Evolutionary conservation across 2,797 vertebrate genomes (phyloP).

Genomic region (Hippoglossus hippoglossus): DNA sequence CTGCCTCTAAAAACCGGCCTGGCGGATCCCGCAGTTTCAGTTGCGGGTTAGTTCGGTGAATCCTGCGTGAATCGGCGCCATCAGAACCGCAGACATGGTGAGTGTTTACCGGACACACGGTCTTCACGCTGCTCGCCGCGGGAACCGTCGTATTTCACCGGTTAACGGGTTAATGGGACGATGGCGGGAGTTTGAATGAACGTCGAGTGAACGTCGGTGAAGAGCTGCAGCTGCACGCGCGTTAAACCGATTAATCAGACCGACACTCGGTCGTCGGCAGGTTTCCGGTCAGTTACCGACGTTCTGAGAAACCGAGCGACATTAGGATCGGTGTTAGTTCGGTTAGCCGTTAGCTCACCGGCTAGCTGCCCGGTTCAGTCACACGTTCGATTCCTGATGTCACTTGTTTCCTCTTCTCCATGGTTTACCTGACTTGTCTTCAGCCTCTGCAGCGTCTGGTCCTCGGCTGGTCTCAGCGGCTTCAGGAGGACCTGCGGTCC

Average conservation of each 20-base stretch:
- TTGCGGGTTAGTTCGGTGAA: slow-evolving; percentile 76
- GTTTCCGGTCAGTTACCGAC: too few species aligned
- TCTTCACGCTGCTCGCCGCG: fast-evolving
- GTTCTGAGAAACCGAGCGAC: too few species aligned
- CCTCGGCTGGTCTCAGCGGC: too few species aligned
- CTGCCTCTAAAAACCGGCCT: slow-evolving; percentile 63
- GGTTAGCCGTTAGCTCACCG: background rate
- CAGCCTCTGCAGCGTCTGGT: too few species aligned
- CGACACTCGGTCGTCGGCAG: too few species aligned
- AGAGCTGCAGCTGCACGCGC: fast-evolving
- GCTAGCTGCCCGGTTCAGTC: background rate
- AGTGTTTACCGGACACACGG: slow-evolving; percentile 10
- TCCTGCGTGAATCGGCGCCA: slow-evolving; percentile 83
- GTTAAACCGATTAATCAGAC: fast-evolving
- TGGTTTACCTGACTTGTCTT: too few species aligned
- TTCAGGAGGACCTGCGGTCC: too few species aligned
- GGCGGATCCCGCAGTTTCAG: slow-evolving; percentile 74
- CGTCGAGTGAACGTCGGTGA: slow-evolving; percentile 36
- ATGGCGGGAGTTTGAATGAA: slow-evolving; percentile 37
- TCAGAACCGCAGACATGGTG: slow-evolving; percentile 85
- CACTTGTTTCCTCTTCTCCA: too few species aligned
- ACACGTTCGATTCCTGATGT: too few species aligned
- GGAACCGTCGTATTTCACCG: fast-evolving
- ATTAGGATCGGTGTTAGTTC: background rate
- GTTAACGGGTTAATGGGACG: background rate